phyloP scores from a whole-genome alignment of 2,888 invertebrate species.

The Volucella inflata region DNA sequence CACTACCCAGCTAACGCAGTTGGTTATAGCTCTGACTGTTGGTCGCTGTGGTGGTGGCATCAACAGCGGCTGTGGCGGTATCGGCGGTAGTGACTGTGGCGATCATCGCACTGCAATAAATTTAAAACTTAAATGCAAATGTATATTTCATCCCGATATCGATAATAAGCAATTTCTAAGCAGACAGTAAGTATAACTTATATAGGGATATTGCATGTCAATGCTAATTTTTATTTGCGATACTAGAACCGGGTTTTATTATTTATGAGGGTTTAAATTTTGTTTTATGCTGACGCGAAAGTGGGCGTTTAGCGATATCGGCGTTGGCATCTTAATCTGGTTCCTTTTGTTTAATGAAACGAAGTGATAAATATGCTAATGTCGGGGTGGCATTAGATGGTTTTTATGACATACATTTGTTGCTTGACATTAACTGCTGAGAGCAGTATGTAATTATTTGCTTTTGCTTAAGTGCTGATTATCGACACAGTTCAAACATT shows the following conservation, averaged over 20 bases:
- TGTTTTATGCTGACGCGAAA: constrained; percentile 54
- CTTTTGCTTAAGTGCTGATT: constrained; percentile 34
- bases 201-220: constrained; percentile 63
- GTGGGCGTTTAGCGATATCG: constrained; percentile 63
- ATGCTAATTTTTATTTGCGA: constrained; percentile 67
- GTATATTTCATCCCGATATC: constrained; percentile 56
- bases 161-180: constrained; percentile 65
- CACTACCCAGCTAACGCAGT: no score
- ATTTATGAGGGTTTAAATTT: constrained; percentile 60
- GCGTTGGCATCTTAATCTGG: constrained; percentile 61
- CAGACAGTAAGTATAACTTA: constrained; percentile 67
- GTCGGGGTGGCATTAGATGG: constrained; percentile 20
- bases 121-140: constrained; percentile 58
- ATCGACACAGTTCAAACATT: constrained; percentile 13
- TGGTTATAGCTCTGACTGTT: no score
- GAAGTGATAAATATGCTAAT: constrained; percentile 51
- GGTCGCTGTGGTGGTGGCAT: no score
- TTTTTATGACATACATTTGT: constrained; percentile 25
- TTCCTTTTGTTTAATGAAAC: constrained; percentile 54
- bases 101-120: constrained; percentile 56
- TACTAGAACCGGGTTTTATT: constrained; percentile 41
- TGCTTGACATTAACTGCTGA: constrained; percentile 34
- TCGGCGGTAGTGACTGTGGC: constrained; percentile 17
- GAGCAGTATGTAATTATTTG: constrained; percentile 32
- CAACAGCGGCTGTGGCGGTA: background rate